Conservation (phyloP, 2,888 invertebrate species). For the Brachynemurus nebulosus region DNA sequence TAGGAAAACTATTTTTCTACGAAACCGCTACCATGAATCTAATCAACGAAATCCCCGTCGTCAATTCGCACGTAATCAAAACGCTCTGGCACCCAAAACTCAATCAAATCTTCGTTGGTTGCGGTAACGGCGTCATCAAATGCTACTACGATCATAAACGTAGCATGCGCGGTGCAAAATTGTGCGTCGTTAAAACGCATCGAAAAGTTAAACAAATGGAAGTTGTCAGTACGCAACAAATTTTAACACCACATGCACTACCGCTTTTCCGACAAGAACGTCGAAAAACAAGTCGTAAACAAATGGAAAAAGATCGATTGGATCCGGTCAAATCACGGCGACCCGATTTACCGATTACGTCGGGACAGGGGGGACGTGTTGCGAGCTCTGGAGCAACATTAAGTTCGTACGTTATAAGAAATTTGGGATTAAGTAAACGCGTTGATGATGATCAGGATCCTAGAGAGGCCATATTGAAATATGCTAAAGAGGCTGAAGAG, state of each 20-base stretch:
- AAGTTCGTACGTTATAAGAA: conserved; percentile 91
- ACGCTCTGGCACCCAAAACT: conserved; percentile 92
- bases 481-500: conserved; percentile 87
- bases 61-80: conserved; percentile 73
- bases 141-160: conserved; percentile 81
- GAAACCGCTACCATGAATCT: conserved; percentile 61
- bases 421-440: conserved; percentile 82
- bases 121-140: conserved; percentile 80
- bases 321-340: conserved; percentile 72
- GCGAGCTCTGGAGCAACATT: conserved; percentile 91
- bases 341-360: conserved; percentile 78
- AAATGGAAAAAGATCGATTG: conserved; percentile 79
- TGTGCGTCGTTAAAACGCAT: conserved; percentile 72
- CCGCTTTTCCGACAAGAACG: conserved; percentile 90
- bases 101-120: conserved; percentile 91
- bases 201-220: conserved; percentile 71
- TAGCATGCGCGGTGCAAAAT: conserved; percentile 79
- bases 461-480: conserved; percentile 85
- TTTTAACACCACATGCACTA: conserved; percentile 91
- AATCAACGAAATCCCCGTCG: conserved; percentile 60
- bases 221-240: conserved; percentile 78
- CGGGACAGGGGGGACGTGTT: conserved; percentile 84
- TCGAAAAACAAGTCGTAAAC: conserved; percentile 75
- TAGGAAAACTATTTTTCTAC: conserved; percentile 65
- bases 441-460: conserved; percentile 90